Evolutionary conservation across 2,888 invertebrate species (phyloP).

Genomic region (Trachelus iudaicus): DNA sequence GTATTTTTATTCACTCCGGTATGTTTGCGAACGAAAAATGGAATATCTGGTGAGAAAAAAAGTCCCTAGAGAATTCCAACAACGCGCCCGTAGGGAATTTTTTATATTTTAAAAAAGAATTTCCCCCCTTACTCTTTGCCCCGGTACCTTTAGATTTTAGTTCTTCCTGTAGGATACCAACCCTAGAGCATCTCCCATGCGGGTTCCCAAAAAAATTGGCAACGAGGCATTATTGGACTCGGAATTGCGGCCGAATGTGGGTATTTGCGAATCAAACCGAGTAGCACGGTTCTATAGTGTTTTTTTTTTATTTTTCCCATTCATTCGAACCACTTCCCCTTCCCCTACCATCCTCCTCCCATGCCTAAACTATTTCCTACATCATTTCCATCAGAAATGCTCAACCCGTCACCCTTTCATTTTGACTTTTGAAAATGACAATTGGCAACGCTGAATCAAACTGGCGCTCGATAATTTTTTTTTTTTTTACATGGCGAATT

Average conservation of each 20-base stretch:
- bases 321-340: neutral
- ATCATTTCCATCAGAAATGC: neutral
- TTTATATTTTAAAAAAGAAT: neutral
- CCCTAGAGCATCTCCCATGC: neutral
- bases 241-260: neutral
- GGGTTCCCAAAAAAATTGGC: neutral
- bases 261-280: neutral
- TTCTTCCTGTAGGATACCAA: neutral
- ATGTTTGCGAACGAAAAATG: neutral
- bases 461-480: neutral
- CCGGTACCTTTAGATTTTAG: neutral
- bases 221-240: neutral
- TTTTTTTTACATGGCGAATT: neutral
- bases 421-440: neutral
- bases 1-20: neutral
- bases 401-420: neutral
- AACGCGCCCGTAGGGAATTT: neutral
- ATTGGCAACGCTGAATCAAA: neutral
- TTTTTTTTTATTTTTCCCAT: neutral
- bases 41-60: neutral
- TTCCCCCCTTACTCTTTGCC: neutral
- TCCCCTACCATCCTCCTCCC: too few relatives aligned
- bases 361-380: neutral
- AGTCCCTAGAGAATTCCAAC: neutral
- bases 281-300: neutral